These are phyloP conservation scores for Conus ventricosus DNA, from an alignment of 1,140 invertebrate species.

Conservation along the genomic window DNA sequence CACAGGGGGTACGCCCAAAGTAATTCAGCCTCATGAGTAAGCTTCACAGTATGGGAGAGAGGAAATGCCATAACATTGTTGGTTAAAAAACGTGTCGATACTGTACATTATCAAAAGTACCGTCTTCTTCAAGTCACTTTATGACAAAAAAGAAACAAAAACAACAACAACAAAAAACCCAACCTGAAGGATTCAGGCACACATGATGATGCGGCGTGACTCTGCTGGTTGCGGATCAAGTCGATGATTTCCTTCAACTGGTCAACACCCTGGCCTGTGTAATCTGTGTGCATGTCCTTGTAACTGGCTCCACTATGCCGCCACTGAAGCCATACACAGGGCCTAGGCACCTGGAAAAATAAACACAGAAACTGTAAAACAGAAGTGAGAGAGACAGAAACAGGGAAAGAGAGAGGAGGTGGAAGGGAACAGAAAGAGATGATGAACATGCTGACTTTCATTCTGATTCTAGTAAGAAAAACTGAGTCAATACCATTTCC, in stretches of 20 bases:
- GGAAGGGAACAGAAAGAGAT: background rate
- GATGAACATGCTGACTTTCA: background rate
- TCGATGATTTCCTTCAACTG: slow-evolving; percentile 85
- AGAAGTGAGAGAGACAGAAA: too few species aligned
- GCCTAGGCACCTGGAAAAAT: slow-evolving; percentile 88
- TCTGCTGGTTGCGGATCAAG: slow-evolving; percentile 86
- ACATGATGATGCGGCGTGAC: slow-evolving; percentile 93
- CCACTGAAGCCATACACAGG: slow-evolving; percentile 99
- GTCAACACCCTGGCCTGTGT: slow-evolving; percentile 91
- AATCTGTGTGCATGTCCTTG: slow-evolving; percentile 88
- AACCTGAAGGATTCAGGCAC: slow-evolving; percentile 91
- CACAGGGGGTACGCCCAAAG: too few species aligned
- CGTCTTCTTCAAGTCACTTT: too few species aligned
- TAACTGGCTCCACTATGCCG: slow-evolving; percentile 98
- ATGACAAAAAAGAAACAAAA: too few species aligned
- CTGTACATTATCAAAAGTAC: too few species aligned
- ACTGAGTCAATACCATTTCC: too few species aligned
- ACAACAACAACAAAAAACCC: too few species aligned
- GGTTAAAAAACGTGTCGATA: too few species aligned
- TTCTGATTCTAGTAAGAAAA: too few species aligned
- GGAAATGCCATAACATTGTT: too few species aligned
- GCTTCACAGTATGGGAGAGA: too few species aligned
- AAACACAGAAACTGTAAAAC: background rate
- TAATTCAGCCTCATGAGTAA: too few species aligned
- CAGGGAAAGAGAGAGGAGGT: background rate